Evolutionary conservation across 2,113 vertebrate genomes (phyloP).

Genomic region (Cheilinus undulatus): DNA sequence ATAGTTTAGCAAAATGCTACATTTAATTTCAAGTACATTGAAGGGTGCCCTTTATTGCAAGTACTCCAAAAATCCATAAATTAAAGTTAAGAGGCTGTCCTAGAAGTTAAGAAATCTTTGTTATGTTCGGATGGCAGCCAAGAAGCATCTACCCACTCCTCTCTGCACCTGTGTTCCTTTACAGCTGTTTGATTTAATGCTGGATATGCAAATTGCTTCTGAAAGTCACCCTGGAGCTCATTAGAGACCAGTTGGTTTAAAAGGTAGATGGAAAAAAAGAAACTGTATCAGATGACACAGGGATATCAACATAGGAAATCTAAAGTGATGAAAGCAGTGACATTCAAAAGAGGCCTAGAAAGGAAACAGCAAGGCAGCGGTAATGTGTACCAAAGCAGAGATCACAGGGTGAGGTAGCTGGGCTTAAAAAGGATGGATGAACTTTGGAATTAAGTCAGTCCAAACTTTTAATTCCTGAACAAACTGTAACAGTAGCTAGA

Average conservation of each 20-base stretch:
- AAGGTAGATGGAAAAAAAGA: slow-evolving; percentile 16
- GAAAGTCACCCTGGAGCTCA: slow-evolving; percentile 56
- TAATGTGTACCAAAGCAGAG: slow-evolving; percentile 30
- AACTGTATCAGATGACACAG: slow-evolving; percentile 56
- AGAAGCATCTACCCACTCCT: slow-evolving; percentile 33
- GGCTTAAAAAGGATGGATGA: slow-evolving; percentile 45
- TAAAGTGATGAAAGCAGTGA: slow-evolving; percentile 51
- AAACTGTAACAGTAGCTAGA: slow-evolving; percentile 19
- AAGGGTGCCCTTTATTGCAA: slow-evolving; percentile 21
- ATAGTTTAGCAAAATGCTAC: slow-evolving; percentile 26
- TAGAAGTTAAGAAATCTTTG: slow-evolving; percentile 52
- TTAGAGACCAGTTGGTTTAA: slow-evolving; percentile 13
- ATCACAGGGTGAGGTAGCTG: slow-evolving; percentile 14
- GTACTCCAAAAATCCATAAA: slow-evolving; percentile 37
- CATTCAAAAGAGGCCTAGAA: background rate
- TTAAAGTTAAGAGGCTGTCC: slow-evolving; percentile 12
- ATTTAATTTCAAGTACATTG: slow-evolving; percentile 25
- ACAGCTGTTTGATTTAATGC: slow-evolving; percentile 67
- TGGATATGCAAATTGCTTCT: slow-evolving; percentile 69
- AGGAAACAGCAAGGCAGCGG: slow-evolving; percentile 7
- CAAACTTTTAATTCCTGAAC: slow-evolving; percentile 42
- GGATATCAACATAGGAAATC: slow-evolving; percentile 63
- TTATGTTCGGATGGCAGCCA: slow-evolving; percentile 51
- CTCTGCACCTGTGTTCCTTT: slow-evolving; percentile 54
- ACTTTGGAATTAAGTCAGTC: slow-evolving; percentile 28